Percentiles rank a stretch among this genome's conserved stretches.
phyloP scores from a whole-genome alignment of 2,797 vertebrate genomes.

The Mallotus villosus region DNA sequence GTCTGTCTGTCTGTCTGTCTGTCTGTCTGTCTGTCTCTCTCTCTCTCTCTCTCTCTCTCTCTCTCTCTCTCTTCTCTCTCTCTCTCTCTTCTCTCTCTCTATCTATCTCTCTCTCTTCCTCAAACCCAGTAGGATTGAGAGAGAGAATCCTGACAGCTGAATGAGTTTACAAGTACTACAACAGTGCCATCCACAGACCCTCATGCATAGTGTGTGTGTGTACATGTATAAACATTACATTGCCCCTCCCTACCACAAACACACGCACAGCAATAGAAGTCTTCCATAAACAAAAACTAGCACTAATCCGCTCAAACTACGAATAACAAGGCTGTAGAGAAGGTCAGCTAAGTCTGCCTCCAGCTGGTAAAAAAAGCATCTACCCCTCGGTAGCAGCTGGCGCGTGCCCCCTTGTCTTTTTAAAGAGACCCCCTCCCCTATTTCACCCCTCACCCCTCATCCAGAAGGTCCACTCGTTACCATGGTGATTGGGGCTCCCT shows the following conservation, averaged over 20 bases:
- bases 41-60: no score
- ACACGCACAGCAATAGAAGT: constrained; percentile 22
- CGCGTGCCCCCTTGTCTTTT: constrained; percentile 62
- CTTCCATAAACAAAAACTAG: constrained; percentile 17
- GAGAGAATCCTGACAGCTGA: constrained; percentile 1
- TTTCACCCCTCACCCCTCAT: constrained; percentile 37
- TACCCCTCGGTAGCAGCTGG: constrained; percentile 75
- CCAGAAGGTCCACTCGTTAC: constrained; percentile 82
- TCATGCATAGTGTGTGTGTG: background rate
- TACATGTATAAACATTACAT: no score
- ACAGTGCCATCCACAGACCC: background rate
- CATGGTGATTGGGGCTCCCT: constrained; percentile 86
- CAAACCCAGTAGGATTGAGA: background rate
- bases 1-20: no score
- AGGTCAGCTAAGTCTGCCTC: background rate
- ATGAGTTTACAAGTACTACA: constrained; percentile 1
- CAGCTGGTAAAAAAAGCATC: constrained; percentile 70
- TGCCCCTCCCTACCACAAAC: background rate
- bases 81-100: no score
- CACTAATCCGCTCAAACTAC: constrained; percentile 33
- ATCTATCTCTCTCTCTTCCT: background rate
- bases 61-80: no score
- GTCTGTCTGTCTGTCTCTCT: no score
- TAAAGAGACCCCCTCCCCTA: constrained; percentile 57
- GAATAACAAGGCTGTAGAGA: background rate